Conservation (phyloP, 2,888 invertebrate genomes). For the Euplagia quadripunctaria region DNA sequence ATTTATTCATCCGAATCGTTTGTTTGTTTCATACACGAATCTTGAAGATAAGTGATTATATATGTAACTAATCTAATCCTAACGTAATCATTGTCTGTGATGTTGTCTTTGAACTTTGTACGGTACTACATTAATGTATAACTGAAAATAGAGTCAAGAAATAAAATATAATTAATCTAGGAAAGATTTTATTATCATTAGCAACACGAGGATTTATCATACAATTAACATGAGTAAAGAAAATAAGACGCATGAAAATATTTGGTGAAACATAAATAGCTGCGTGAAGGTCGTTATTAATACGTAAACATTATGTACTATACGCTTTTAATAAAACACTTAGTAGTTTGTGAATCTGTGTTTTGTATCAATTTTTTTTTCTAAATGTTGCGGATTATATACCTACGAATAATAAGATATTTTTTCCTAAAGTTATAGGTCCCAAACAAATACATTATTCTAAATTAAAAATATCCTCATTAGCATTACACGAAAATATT, state of each 20-base stretch:
- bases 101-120: background rate
- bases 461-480: too few relatives aligned
- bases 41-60: background rate
- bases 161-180: constrained; percentile 1
- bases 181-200: constrained; percentile 13
- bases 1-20: too few relatives aligned
- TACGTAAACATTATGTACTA: background rate
- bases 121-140: background rate
- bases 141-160: background rate
- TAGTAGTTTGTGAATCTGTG: background rate
- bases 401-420: too few relatives aligned
- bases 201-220: background rate
- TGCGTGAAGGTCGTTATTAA: constrained; percentile 5
- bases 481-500: too few relatives aligned
- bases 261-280: constrained; percentile 7
- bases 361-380: background rate
- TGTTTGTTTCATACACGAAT: background rate
- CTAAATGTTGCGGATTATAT: background rate
- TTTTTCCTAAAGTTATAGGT: too few relatives aligned
- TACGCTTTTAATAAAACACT: background rate
- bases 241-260: background rate
- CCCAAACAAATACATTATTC: too few relatives aligned
- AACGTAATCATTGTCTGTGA: background rate
- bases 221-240: background rate
- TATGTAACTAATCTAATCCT: background rate